Evolutionary conservation across 1,140 invertebrate genomes (phyloP).

Genomic region (Aphis gossypii): DNA sequence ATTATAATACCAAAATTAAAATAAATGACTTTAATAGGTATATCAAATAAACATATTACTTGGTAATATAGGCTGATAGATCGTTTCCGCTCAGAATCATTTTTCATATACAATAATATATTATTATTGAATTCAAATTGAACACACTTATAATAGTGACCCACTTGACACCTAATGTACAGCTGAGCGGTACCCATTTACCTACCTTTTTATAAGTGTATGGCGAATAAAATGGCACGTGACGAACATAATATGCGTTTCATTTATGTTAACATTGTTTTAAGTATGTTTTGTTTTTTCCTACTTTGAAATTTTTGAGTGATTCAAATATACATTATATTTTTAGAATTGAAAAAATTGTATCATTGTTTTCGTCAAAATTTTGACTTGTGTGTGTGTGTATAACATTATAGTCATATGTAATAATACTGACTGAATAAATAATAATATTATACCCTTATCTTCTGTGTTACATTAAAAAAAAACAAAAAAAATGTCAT

Average conservation of each 20-base stretch:
- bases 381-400: background rate
- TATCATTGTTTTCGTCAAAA: background rate
- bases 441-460: constrained; percentile 2
- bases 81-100: too few relatives aligned
- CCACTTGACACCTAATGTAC: too few relatives aligned
- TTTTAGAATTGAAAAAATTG: background rate
- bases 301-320: background rate
- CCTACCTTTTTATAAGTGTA: background rate
- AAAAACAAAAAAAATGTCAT: background rate
- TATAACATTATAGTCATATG: background rate
- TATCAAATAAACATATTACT: too few relatives aligned
- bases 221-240: background rate
- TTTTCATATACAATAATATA: too few relatives aligned
- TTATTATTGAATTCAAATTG: too few relatives aligned
- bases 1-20: too few relatives aligned
- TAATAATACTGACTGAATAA: background rate
- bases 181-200: too few relatives aligned
- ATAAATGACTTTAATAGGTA: too few relatives aligned
- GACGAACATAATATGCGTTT: background rate
- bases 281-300: background rate
- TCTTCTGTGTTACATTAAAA: background rate
- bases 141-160: too few relatives aligned
- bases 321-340: background rate
- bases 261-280: background rate
- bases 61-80: too few relatives aligned